Conservation (phyloP, 1,140 invertebrate species). For the Notospermus geniculatus region DNA sequence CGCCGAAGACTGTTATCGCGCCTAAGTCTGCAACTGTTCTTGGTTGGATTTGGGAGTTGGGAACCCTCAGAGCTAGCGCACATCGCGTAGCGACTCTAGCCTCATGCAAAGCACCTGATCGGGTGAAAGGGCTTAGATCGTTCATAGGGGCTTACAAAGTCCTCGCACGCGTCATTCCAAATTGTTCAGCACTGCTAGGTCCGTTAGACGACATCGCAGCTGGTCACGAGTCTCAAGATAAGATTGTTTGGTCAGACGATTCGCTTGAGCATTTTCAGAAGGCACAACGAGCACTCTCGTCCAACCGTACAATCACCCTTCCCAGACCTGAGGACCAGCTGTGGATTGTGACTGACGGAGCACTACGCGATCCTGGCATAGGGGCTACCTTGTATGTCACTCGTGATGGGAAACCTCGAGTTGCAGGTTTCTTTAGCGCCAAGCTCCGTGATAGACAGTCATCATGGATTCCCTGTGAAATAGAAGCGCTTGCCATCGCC, state of each 20-base stretch:
- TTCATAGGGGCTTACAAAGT: constrained; percentile 11
- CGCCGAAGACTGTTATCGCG: constrained; percentile 13
- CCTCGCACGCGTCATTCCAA: neutral
- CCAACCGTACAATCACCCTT: neutral
- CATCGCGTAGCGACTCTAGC: constrained; percentile 20
- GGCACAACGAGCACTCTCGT: neutral
- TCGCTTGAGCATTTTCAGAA: neutral
- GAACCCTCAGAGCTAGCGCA: constrained; percentile 17
- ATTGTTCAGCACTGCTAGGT: neutral
- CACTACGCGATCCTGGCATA: neutral
- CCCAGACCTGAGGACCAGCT: neutral
- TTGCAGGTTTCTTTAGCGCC: constrained; percentile 14
- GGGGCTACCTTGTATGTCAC: constrained; percentile 3
- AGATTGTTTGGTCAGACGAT: neutral
- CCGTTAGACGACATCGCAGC: neutral
- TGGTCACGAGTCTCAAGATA: constrained; percentile 1
- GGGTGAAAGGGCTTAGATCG: too few species aligned
- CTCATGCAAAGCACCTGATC: constrained; percentile 11
- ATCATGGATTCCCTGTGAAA: constrained; percentile 8
- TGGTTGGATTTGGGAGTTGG: constrained; percentile 24
- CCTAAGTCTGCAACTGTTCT: constrained; percentile 15
- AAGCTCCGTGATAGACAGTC: constrained; percentile 4
- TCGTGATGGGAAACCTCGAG: neutral
- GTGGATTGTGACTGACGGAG: neutral
- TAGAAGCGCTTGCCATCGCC: constrained; percentile 1